These are phyloP conservation scores for Strigamia maritima DNA, from an alignment of 2,888 invertebrate genomes.

Conservation along the genomic window DNA sequence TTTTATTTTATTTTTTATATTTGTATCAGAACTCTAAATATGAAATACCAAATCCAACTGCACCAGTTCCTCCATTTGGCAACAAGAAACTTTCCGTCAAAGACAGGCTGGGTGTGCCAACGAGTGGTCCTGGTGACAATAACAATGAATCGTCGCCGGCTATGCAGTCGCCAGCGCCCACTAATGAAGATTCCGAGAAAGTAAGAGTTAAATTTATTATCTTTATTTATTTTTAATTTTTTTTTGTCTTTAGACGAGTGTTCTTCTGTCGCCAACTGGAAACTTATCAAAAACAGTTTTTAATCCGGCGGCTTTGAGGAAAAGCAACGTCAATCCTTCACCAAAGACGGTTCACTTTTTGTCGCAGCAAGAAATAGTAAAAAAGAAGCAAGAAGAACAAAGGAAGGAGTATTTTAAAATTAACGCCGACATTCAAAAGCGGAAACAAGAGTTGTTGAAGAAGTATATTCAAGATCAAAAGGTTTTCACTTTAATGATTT, in stretches of 20 bases:
- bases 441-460: constrained; percentile 80
- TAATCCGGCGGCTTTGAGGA: constrained; percentile 53
- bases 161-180: constrained; percentile 30
- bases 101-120: constrained; percentile 56
- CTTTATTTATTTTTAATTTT: neutral
- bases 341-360: constrained; percentile 52
- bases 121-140: constrained; percentile 33
- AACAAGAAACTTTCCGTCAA: constrained; percentile 52
- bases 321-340: constrained; percentile 43
- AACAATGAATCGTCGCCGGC: constrained; percentile 41
- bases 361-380: constrained; percentile 65
- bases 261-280: constrained; percentile 49
- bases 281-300: constrained; percentile 57
- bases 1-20: neutral
- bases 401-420: constrained; percentile 71
- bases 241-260: constrained; percentile 40
- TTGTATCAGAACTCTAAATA: constrained; percentile 35
- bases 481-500: constrained; percentile 44
- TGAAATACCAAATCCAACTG: neutral
- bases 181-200: constrained; percentile 43
- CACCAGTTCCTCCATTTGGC: neutral
- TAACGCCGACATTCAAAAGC: constrained; percentile 74
- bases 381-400: constrained; percentile 71
- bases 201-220: constrained; percentile 37
- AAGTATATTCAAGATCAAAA: constrained; percentile 86